Evolutionary conservation across 2,797 vertebrate genomes (phyloP), one percentile per base, ranked within the genome.

Genomic region (Perodicticus potto): DNA sequence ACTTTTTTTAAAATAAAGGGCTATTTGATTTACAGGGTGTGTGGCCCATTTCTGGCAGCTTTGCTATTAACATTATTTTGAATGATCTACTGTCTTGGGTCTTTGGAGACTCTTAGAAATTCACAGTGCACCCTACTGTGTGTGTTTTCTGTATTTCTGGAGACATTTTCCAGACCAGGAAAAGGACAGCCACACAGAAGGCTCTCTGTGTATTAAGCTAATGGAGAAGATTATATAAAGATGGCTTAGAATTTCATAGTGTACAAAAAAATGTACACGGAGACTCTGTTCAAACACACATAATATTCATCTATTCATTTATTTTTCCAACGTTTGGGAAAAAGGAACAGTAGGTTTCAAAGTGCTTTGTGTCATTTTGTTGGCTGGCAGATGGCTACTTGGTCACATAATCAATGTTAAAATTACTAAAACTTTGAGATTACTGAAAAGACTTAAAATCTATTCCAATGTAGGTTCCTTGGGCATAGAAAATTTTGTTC

Each of bases 81-180:
- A 97, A 97, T 86, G 77, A 89, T 43, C 76, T 74, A 85, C 93
- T 97, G 96, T 97, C 70, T 93, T 89, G 49, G 49, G 16, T n/a
- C 57, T 53, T 61, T 45, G 89, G 69, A 90, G 85, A 32, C 49
- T 12, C 23, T 77, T 61, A 34, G 70, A 93, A 92, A 82, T 14
- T 63, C 85, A 88, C 91, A 95, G 91, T 29, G 69, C 27, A 67
- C 77, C 78, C 94, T 73, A 74, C 63, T 88, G 84, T 89, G 73
- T 80, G 45, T 53, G 43, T 86, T 84, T 84, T 72, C 43, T 63
- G n/a, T 59, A 53, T 67, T 67, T 82, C 65, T 92, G 83, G 86
- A 34, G 82, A 72, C n/a, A 37, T 86, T 95, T n/a, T 45, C 84
- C 63, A 57, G 70, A 73, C 27, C 16, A 23, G 20, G 72, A 40